Evolutionary conservation across 2,888 invertebrate genomes (phyloP), one percentile per base, ranked within the genome.

Genomic region (Noctua pronuba): DNA sequence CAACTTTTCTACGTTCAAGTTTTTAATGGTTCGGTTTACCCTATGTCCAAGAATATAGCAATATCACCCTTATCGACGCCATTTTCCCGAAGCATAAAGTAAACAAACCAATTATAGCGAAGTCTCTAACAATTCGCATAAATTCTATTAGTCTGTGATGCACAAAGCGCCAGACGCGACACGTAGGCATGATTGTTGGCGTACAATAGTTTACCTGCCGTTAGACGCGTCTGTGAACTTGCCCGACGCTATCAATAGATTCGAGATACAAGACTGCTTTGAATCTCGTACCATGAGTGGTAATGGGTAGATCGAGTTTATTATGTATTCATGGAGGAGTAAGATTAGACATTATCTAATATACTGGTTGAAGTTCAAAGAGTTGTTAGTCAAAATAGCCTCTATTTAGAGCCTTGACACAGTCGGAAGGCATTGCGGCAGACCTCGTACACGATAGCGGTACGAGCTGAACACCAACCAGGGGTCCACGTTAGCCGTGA

Each of bases 201-300:
- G 67, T 65, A 87, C 87, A 88, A 88, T 88, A 85, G 88, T 87
- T 80, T 83, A 84, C 88, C 85, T 82, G 85, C 75, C 80, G 79
- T 73, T 79, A 77, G 80, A 71, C 81, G 83, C 82, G 89, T 89
- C 90, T 89, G 83, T 85, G 85, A 90, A 91, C 90, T 90, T 88
- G 86, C 84, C 86, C 84, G 80, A 76, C 84, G 78, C 83, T 78
- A 82, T 76, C 82, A 77, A 85, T 85, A 83, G 74, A 79, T 79
- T 38, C n/a, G 66, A 77, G 75, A 80, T 83, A 83, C 64, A 21
- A 44, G 58, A 62, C 44, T 13, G 86, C 73, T 73, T 68, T 75
- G 77, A 68, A 70, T 80, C 21, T 62, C 66, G 62, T 68, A 74
- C 80, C 67, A 69, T 67, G 73, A 75, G 71, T 75, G 67, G 70